Percentiles rank a stretch among this genome's conserved stretches.
Evolutionary conservation across 2,797 vertebrate genomes (phyloP).

Genomic region (Gorsachius magnificus): DNA sequence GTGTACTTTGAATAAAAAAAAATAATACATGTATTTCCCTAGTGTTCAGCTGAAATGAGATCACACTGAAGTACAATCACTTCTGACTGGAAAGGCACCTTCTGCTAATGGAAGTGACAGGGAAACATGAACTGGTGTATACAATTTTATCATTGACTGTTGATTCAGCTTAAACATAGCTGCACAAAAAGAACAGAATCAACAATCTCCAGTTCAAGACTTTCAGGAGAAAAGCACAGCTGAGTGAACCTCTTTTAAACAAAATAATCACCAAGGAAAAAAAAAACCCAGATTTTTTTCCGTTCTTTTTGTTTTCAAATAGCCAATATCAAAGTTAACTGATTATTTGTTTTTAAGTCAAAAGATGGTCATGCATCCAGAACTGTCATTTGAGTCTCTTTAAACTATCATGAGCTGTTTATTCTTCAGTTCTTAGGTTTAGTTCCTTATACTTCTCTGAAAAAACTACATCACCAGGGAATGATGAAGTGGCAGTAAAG

Average conservation of each 20-base stretch:
- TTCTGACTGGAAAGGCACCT: background rate
- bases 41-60: background rate
- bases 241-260: background rate
- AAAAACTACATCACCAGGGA: background rate
- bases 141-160: background rate
- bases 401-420: background rate
- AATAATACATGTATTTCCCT: background rate
- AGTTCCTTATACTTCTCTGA: background rate
- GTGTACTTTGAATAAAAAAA: background rate
- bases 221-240: background rate
- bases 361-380: background rate
- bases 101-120: background rate
- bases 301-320: background rate
- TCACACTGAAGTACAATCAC: background rate
- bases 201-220: background rate
- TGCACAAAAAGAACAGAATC: background rate
- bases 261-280: background rate
- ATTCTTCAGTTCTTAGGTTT: background rate
- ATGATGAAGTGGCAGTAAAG: background rate
- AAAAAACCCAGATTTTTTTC: background rate
- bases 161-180: background rate
- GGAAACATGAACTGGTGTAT: background rate
- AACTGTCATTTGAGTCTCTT: background rate
- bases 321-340: background rate
- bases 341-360: background rate